Evolutionary conservation across 2,888 invertebrate genomes (phyloP), one percentile per base, ranked within the genome.

Genomic region (Cosmia trapezina): DNA sequence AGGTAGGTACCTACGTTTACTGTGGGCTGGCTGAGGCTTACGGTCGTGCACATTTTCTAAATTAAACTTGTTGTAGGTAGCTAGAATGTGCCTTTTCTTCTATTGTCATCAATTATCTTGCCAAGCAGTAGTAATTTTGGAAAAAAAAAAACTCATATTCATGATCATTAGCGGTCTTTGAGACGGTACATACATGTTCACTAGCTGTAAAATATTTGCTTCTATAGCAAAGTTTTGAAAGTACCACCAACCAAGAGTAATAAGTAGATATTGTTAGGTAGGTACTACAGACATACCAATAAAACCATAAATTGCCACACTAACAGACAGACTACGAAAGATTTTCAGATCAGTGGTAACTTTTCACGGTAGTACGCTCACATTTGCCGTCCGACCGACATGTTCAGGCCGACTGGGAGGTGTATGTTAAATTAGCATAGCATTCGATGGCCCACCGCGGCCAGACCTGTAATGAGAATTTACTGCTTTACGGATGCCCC

Each of bases 361-460:
- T 73, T 73, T 73, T 64, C 64, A 57, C 41, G 33, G 62, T 28
- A 75, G 62, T 28, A 75, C 67, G n/a, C 53, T 53, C 70, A 65
- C 67, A 80, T 83, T 81, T 74, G 65, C 57, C 19, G 17, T 59
- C 28, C 57, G 41, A 41, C 73, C n/a, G 45, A 43, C 41, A 74
- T 49, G 63, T 59, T 76, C 63, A n/a, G 53, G 63, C 83, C 73
- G 69, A 79, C 83, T 73, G 87, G 86, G 89, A 88, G 88, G 88
- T 87, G 87, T 91, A 87, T 87, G 91, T 90, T 89, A 91, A 91
- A 94, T 94, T 94, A 94, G 92, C 92, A 93, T 93, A 94, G 91
- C 91, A 93, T 93, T 92, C 91, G 91, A 92, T 89, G 85, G 86
- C 86, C 84, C 89, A 86, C 86, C 89, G 84, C 88, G 87, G 85